Conservation (phyloP, 1,140 invertebrate species). For the Trichonephila clavata region DNA sequence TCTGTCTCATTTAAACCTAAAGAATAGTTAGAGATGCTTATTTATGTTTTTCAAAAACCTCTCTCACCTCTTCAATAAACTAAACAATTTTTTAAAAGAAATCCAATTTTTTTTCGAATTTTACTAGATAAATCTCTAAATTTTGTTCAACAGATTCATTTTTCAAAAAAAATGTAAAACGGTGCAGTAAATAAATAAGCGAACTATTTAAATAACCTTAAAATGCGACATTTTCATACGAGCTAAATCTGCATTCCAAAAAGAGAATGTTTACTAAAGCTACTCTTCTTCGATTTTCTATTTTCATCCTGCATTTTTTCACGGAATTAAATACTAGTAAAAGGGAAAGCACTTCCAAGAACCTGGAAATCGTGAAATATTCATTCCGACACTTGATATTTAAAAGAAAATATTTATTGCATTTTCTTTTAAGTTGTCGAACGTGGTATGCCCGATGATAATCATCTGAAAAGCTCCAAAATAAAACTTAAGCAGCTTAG, state of each 20-base stretch:
- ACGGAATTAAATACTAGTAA: not conserved
- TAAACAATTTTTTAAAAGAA: too few species aligned
- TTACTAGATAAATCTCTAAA: too few species aligned
- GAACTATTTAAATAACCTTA: constrained; percentile 6
- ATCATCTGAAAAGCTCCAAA: constrained; percentile 33
- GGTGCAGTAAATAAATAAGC: too few species aligned
- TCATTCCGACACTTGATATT: constrained; percentile 40
- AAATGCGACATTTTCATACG: not conserved
- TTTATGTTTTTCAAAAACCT: too few species aligned
- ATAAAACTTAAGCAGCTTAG: not conserved
- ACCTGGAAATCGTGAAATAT: constrained; percentile 58
- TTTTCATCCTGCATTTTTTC: not conserved
- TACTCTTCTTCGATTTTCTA: not conserved
- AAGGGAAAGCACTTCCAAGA: constrained; percentile 13
- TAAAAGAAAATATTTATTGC: constrained; percentile 64
- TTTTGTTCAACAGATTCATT: too few species aligned
- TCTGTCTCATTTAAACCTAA: too few species aligned
- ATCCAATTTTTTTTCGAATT: too few species aligned
- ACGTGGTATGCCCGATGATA: not conserved
- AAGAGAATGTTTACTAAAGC: not conserved
- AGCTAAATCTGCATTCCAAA: constrained; percentile 44
- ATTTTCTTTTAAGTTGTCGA: constrained; percentile 33
- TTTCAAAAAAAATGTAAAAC: too few species aligned
- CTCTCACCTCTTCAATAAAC: too few species aligned
- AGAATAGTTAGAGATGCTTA: too few species aligned